Conservation (phyloP, 1,140 invertebrate species). For the Danaus plexippus region DNA sequence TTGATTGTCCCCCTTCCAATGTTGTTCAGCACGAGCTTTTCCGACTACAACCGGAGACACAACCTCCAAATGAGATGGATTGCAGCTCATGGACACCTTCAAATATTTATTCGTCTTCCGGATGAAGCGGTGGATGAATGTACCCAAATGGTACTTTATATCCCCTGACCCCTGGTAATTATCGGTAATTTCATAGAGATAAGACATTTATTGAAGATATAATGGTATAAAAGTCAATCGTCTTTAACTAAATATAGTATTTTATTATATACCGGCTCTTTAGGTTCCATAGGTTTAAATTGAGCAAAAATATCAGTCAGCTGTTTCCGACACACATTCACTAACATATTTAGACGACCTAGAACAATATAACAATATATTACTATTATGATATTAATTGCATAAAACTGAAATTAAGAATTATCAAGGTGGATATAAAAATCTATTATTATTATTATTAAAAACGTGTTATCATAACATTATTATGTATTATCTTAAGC, state of each 20-base stretch:
- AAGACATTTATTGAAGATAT: too few relatives aligned
- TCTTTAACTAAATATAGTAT: background rate
- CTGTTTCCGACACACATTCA: constrained; percentile 92
- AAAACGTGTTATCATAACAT: too few relatives aligned
- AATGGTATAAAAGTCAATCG: too few relatives aligned
- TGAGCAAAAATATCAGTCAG: constrained; percentile 89
- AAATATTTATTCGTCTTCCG: constrained; percentile 86
- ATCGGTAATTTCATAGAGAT: too few relatives aligned
- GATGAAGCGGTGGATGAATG: constrained; percentile 85
- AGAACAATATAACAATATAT: constrained; percentile 5
- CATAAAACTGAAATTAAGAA: too few relatives aligned
- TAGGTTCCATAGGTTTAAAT: constrained; percentile 84
- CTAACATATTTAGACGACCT: constrained; percentile 91
- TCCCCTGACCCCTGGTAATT: constrained; percentile 85
- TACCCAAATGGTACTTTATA: constrained; percentile 95
- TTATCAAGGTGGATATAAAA: too few relatives aligned
- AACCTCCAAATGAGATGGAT: constrained; percentile 93
- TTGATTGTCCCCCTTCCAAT: constrained; percentile 82
- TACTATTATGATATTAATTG: too few relatives aligned
- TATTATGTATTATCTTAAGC: too few relatives aligned
- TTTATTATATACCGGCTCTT: constrained; percentile 73
- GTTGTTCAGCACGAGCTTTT: constrained; percentile 88
- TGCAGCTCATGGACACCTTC: constrained; percentile 86
- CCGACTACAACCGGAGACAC: constrained; percentile 88
- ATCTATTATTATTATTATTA: too few relatives aligned